Conservation (phyloP, 2,888 invertebrate genomes). For the Phorcus lineatus region DNA sequence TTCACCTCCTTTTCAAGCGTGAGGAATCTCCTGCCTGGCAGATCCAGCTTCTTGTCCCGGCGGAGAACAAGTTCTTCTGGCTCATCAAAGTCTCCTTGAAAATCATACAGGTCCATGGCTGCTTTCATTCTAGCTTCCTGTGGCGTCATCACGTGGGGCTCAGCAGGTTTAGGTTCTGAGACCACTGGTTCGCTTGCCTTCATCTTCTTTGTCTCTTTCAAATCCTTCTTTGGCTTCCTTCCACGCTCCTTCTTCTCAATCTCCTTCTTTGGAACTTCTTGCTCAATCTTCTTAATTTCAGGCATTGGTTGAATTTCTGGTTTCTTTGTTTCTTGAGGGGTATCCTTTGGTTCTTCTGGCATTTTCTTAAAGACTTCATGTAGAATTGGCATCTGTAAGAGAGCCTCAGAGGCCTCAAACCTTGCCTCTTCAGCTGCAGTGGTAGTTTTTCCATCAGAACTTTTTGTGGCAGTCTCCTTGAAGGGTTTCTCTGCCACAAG, state of each 20-base stretch:
- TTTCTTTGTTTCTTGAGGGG: not conserved
- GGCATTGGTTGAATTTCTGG: not conserved
- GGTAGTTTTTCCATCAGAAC: not conserved
- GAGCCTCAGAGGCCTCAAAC: not conserved
- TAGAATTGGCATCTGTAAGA: not conserved
- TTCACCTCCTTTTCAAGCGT: slow-evolving; percentile 18
- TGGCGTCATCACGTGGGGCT: not conserved
- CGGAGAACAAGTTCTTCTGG: not conserved
- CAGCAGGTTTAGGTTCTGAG: not conserved
- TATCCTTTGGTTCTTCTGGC: not conserved
- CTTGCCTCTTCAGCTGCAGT: not conserved
- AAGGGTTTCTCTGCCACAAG: slow-evolving; percentile 21
- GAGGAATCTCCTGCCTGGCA: not conserved
- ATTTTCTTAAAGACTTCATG: not conserved
- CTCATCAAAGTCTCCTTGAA: not conserved
- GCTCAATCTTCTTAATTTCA: slow-evolving; percentile 16
- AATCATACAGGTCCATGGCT: slow-evolving; percentile 19
- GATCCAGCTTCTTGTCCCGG: slow-evolving; percentile 10
- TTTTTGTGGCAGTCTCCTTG: slow-evolving; percentile 5
- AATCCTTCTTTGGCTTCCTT: slow-evolving; percentile 33
- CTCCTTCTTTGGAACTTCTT: slow-evolving; percentile 14
- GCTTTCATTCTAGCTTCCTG: slow-evolving; percentile 22
- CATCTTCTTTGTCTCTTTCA: slow-evolving; percentile 1
- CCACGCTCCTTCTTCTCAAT: slow-evolving; percentile 18
- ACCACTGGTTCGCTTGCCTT: slow-evolving; percentile 17